Conservation (phyloP, 2,888 invertebrate species). For the Geotrupes spiniger region DNA sequence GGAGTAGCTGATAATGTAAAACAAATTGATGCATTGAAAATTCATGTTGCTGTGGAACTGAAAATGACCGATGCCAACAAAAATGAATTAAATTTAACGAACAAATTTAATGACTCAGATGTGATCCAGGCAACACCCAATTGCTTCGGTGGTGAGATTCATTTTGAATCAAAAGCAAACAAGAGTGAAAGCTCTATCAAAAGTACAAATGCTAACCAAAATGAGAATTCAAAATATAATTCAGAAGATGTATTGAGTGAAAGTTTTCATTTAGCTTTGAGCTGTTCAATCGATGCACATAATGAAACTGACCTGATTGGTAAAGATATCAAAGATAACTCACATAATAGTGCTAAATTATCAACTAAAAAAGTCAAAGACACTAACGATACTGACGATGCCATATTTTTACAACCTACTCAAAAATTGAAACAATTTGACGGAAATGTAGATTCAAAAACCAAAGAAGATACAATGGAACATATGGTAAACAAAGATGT, state of each 20-base stretch:
- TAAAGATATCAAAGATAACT: no score
- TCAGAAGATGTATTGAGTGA: constrained; percentile 2
- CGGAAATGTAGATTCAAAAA: not conserved
- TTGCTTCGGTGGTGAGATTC: not conserved
- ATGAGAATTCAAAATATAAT: not conserved
- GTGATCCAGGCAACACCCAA: constrained; percentile 13
- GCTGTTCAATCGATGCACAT: not conserved
- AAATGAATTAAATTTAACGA: constrained; percentile 10
- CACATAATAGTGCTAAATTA: not conserved
- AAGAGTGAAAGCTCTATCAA: not conserved
- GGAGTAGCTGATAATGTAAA: not conserved
- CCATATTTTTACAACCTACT: constrained; percentile 19
- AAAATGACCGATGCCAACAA: not conserved
- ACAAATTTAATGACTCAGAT: not conserved
- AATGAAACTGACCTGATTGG: no score
- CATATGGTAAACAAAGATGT: not conserved
- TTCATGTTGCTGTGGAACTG: not conserved
- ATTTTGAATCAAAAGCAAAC: constrained; percentile 2
- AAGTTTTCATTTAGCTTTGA: constrained; percentile 10
- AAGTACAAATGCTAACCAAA: no score
- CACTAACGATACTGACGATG: constrained; percentile 16
- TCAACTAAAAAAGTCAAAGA: not conserved
- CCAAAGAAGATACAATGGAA: not conserved
- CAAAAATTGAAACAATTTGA: constrained; percentile 10
- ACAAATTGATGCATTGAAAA: no score